Conservation (phyloP, 1,140 invertebrate genomes). For the Lysiphlebus fabarum region DNA sequence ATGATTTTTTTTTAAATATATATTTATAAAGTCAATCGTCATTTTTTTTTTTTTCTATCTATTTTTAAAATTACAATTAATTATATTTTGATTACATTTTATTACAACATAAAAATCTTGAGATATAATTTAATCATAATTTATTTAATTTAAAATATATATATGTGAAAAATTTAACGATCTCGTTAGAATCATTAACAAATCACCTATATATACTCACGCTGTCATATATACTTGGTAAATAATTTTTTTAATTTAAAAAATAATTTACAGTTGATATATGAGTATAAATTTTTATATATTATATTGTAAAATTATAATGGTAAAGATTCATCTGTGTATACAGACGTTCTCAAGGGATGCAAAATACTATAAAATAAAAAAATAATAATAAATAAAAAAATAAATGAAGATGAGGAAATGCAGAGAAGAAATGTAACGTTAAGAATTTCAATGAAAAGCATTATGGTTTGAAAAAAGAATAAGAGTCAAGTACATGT, state of each 20-base stretch:
- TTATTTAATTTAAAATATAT: too few species aligned
- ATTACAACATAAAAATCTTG: too few species aligned
- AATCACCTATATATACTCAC: not conserved
- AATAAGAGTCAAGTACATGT: constrained; percentile 14
- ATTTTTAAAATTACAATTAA: too few species aligned
- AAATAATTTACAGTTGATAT: too few species aligned
- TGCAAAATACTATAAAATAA: not conserved
- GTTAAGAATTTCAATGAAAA: constrained; percentile 9
- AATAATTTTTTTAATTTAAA: not conserved
- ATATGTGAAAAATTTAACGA: constrained; percentile 1
- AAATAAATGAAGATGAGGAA: not conserved
- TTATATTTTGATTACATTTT: too few species aligned
- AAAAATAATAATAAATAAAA: not conserved
- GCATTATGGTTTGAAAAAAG: not conserved
- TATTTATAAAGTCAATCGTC: too few species aligned
- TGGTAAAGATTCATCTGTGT: too few species aligned
- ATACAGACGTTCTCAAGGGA: constrained; percentile 5
- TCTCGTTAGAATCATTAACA: constrained; percentile 23
- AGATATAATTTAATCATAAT: too few species aligned
- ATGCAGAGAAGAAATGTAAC: not conserved
- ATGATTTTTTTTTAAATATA: too few species aligned
- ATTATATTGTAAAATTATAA: too few species aligned
- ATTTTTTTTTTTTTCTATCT: too few species aligned
- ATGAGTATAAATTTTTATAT: too few species aligned
- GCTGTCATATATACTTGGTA: not conserved